These are phyloP conservation scores for Imbricaverruca yamaguchii DNA, from an alignment of 2,888 invertebrate species.

Conservation along the genomic window DNA sequence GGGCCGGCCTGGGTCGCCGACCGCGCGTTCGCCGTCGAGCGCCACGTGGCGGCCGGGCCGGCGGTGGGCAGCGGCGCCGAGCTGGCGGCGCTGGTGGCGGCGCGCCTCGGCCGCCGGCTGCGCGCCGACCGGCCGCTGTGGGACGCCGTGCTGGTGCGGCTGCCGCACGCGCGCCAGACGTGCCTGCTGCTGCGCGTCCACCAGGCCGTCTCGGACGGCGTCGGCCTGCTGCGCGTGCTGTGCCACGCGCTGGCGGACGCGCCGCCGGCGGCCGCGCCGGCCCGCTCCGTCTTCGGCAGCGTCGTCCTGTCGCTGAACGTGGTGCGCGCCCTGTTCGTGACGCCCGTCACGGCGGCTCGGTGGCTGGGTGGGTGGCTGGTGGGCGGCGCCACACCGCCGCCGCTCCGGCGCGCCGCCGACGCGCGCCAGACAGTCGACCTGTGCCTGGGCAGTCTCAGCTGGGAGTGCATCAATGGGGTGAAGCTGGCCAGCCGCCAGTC, in stretches of 20 bases:
- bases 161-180: slow-evolving; percentile 36
- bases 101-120: slow-evolving; percentile 43
- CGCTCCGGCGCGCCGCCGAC: slow-evolving; percentile 26
- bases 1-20: slow-evolving; percentile 49
- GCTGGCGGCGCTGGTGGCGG: slow-evolving; percentile 41
- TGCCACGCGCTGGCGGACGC: slow-evolving; percentile 29
- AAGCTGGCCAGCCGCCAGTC: slow-evolving; percentile 49
- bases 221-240: slow-evolving; percentile 45
- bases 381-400: background rate
- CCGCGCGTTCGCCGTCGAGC: slow-evolving; percentile 45
- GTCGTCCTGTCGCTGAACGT: slow-evolving; percentile 43
- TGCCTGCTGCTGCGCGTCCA: slow-evolving; percentile 46
- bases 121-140: slow-evolving; percentile 46
- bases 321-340: slow-evolving; percentile 45
- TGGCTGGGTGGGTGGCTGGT: slow-evolving; percentile 38
- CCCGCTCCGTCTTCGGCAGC: slow-evolving; percentile 42
- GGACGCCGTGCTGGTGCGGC: slow-evolving; percentile 47
- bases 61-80: slow-evolving; percentile 38
- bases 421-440: slow-evolving; percentile 36
- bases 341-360: slow-evolving; percentile 45
- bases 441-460: background rate
- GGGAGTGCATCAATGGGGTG: slow-evolving; percentile 38
- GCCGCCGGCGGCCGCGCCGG: background rate
- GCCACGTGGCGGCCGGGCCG: slow-evolving; percentile 46
- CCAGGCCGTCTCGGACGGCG: slow-evolving; percentile 49